Percentiles rank a stretch among this genome's conserved stretches.
Conservation (phyloP, 1,140 invertebrate genomes). For the Drosophila ohnishii region DNA sequence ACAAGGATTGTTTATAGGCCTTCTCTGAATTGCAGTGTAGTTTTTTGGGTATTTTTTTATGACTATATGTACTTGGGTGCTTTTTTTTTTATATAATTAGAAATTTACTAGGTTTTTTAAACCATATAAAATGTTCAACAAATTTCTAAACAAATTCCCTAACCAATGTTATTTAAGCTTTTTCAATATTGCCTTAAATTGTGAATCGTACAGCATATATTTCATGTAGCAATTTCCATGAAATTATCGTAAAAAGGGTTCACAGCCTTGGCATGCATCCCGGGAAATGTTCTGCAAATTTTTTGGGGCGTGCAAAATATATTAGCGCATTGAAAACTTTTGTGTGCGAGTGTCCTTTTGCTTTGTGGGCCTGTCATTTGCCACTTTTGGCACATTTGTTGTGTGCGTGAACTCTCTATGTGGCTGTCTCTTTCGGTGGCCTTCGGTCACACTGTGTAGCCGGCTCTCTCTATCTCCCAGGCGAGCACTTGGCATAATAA, state of each 20-base stretch:
- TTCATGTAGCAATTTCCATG: conserved; percentile 8
- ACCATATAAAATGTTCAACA: too few species aligned
- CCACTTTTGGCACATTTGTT: conserved; percentile 49
- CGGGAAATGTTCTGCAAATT: conserved; percentile 31
- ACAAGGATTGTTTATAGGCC: conserved; percentile 1
- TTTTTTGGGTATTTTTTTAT: background rate
- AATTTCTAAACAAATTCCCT: too few species aligned
- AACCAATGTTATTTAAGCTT: background rate
- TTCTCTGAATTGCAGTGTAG: background rate
- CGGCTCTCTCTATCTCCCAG: background rate
- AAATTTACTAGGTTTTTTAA: too few species aligned
- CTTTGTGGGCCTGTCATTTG: conserved; percentile 37
- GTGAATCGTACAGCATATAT: background rate
- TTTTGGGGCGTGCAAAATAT: conserved; percentile 46
- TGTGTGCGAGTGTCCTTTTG: conserved; percentile 2
- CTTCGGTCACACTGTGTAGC: background rate
- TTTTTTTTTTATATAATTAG: too few species aligned
- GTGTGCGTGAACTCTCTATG: conserved; percentile 16
- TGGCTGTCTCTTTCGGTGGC: conserved; percentile 1
- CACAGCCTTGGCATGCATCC: conserved; percentile 16
- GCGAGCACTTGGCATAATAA: conserved; percentile 64
- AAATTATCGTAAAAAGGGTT: conserved; percentile 9
- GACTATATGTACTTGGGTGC: background rate
- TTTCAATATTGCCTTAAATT: background rate
- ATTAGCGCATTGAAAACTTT: conserved; percentile 41